Evolutionary conservation across 2,113 vertebrate species (phyloP).

Genomic region (Probosciger aterrimus): DNA sequence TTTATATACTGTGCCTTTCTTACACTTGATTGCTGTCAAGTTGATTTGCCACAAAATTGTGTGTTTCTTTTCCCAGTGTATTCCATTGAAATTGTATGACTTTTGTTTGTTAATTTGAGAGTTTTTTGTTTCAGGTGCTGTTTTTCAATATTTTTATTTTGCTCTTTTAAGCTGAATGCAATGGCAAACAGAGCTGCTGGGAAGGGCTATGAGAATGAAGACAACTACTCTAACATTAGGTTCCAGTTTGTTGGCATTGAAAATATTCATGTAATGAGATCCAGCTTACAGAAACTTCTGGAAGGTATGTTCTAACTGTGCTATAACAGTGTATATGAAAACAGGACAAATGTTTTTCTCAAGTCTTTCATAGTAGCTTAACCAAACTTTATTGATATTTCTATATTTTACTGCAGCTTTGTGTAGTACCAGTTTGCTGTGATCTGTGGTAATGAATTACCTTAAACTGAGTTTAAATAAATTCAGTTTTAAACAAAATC

Average conservation of each 20-base stretch:
- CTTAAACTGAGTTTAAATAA: not conserved
- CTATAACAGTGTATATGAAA: not conserved
- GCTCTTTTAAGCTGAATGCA: conserved; percentile 86
- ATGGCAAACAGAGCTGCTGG: conserved; percentile 96
- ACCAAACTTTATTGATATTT: not conserved
- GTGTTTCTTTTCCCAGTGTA: not conserved
- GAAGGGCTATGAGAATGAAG: conserved; percentile 99
- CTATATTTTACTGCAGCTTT: not conserved
- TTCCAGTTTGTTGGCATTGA: conserved; percentile 99
- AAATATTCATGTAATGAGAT: conserved; percentile 98
- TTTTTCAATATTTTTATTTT: conserved; percentile 4
- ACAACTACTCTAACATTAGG: conserved; percentile 98
- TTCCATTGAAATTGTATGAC: not conserved
- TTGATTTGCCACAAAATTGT: not conserved
- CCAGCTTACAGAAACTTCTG: conserved; percentile 91
- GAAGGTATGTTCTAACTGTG: conserved; percentile 82
- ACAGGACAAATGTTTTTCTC: not conserved
- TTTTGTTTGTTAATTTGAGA: not conserved
- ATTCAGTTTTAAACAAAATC: not conserved
- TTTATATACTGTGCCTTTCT: not conserved
- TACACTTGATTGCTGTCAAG: not conserved
- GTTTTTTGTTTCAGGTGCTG: not conserved
- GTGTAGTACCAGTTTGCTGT: not conserved
- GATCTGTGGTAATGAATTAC: not conserved
- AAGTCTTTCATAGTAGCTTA: not conserved